A percentile compares a stretch with the other conserved stretches of the same genome.
Evolutionary conservation across 2,797 vertebrate genomes (phyloP).

Genomic region (Gila robusta): DNA sequence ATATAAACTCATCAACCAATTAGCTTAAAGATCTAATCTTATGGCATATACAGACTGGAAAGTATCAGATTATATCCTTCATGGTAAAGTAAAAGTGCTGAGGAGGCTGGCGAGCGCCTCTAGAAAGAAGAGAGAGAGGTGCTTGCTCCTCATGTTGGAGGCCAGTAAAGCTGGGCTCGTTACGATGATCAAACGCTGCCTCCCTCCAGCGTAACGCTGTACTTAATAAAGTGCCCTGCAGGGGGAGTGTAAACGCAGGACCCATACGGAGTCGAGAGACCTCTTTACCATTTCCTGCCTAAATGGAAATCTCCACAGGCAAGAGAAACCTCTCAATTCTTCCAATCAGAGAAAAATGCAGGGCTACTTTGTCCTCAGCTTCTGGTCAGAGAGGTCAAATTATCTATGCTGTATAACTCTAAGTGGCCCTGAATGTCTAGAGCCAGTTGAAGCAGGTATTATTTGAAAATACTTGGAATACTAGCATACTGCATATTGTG

Average conservation of each 20-base stretch:
- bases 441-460: not conserved
- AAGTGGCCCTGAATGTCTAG: not conserved
- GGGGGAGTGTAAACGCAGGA: constrained; percentile 73
- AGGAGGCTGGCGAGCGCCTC: not conserved
- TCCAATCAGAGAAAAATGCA: constrained; percentile 7
- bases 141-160: constrained; percentile 76
- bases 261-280: constrained; percentile 40
- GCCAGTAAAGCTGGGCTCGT: constrained; percentile 75
- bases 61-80: not conserved
- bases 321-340: constrained; percentile 33
- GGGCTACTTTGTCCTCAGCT: not conserved
- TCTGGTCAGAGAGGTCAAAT: not conserved
- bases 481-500: not conserved
- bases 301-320: constrained; percentile 63
- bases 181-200: constrained; percentile 79
- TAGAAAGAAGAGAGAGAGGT: constrained; percentile 55
- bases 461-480: not conserved
- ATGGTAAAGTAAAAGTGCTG: constrained; percentile 16
- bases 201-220: constrained; percentile 71
- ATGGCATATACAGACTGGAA: not conserved
- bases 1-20: not conserved
- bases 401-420: not conserved
- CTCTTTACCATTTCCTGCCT: constrained; percentile 77
- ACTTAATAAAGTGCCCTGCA: constrained; percentile 79
- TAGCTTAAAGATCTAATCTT: not conserved